A percentile compares a stretch with the other conserved stretches of the same genome.
Conservation (phyloP, 2,113 vertebrate species). For the Thunnus thynnus region DNA sequence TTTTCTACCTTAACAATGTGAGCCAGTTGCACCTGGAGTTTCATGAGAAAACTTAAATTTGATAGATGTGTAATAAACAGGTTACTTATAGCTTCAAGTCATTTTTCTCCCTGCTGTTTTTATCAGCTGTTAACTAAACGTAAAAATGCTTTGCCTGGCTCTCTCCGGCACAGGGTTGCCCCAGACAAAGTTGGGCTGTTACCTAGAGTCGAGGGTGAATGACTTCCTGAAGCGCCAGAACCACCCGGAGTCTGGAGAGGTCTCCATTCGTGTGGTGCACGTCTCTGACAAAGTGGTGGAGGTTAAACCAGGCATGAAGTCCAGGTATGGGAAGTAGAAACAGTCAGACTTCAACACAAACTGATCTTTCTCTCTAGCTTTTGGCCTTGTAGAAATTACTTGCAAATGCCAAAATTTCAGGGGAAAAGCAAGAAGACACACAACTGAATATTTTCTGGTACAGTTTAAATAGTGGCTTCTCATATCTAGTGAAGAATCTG, state of each 20-base stretch:
- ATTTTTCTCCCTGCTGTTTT: background rate
- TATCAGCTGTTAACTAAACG: background rate
- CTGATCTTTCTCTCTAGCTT: background rate
- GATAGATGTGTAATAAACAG: too few species aligned
- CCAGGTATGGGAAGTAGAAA: conserved; percentile 85
- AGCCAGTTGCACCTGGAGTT: too few species aligned
- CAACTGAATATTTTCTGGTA: too few species aligned
- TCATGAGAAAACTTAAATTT: too few species aligned
- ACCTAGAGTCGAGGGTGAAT: conserved; percentile 93
- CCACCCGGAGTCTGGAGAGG: conserved; percentile 94
- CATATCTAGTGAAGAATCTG: background rate
- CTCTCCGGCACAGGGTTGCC: conserved; percentile 88
- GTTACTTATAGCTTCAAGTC: too few species aligned
- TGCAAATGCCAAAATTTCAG: background rate
- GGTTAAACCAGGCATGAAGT: conserved; percentile 99
- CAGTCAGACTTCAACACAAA: background rate
- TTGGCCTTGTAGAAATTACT: background rate
- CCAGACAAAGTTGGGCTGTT: conserved; percentile 92
- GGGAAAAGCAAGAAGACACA: background rate
- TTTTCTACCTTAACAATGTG: too few species aligned
- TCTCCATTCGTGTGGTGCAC: conserved; percentile 95
- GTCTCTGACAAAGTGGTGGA: conserved; percentile 98
- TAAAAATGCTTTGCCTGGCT: background rate
- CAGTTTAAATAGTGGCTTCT: background rate
- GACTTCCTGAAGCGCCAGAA: conserved; percentile 92